A percentile compares a stretch with the other conserved stretches of the same genome.
phyloP scores from a whole-genome alignment of 2,797 vertebrate genomes.

The Diglossa cyanea region DNA sequence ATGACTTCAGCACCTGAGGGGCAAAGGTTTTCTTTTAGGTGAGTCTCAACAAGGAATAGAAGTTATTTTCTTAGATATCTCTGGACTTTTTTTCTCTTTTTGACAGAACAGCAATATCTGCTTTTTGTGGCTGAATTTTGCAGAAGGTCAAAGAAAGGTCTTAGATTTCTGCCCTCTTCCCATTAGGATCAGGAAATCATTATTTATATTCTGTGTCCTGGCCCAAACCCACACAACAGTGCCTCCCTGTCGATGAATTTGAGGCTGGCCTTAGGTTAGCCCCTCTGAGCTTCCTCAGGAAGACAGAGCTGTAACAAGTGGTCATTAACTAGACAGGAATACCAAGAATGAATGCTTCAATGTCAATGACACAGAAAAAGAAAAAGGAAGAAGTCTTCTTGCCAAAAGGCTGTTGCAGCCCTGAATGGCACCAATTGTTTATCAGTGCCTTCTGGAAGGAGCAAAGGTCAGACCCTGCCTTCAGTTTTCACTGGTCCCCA shows the following conservation, averaged over 20 bases:
- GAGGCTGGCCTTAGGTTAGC: not conserved
- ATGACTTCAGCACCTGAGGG: not conserved
- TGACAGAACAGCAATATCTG: not conserved
- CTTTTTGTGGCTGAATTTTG: not conserved
- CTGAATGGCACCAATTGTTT: not conserved
- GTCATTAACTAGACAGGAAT: not conserved
- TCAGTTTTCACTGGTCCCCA: not conserved
- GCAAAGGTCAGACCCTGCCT: not conserved
- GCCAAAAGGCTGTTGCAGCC: not conserved
- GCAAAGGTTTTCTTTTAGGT: not conserved
- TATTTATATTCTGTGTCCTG: not conserved
- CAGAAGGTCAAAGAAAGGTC: not conserved
- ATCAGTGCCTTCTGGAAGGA: not conserved
- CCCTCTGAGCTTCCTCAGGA: not conserved
- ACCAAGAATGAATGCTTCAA: not conserved
- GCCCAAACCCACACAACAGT: not conserved
- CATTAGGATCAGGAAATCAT: not conserved
- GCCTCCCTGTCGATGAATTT: not conserved
- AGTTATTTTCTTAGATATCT: not conserved
- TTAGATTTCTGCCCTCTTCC: not conserved
- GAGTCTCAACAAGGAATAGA: not conserved
- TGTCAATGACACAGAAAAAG: not conserved
- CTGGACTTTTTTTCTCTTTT: not conserved
- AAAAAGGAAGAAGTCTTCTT: not conserved
- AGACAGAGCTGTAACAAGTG: not conserved